phyloP scores from a whole-genome alignment of 2,113 vertebrate species.

The Lipophrys pholis region DNA sequence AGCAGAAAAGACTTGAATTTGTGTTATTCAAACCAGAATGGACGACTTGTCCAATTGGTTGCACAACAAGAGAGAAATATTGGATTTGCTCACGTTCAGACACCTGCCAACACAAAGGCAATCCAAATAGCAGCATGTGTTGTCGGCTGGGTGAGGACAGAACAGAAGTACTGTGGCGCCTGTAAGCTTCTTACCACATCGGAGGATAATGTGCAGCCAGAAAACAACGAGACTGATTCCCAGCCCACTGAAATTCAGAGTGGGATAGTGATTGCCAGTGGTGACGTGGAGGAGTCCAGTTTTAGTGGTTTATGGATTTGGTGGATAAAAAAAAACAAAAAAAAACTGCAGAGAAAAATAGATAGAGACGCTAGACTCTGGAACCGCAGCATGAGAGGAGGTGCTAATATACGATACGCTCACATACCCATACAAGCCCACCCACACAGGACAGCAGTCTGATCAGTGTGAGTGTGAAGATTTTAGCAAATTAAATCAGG shows the following conservation, averaged over 20 bases:
- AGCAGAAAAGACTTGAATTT: conserved; percentile 31
- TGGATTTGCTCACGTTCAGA: conserved; percentile 68
- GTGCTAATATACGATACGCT: not conserved
- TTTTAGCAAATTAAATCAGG: conserved; percentile 69
- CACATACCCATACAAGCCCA: conserved; percentile 8
- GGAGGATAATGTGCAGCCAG: conserved; percentile 60
- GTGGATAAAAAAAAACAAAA: conserved; percentile 18
- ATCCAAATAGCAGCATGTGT: conserved; percentile 75
- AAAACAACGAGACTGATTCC: conserved; percentile 61
- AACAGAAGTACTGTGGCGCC: conserved; percentile 58
- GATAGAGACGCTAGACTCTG: conserved; percentile 22
- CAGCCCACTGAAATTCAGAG: conserved; percentile 48
- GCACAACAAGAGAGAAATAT: conserved; percentile 67
- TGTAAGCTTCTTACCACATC: conserved; percentile 73
- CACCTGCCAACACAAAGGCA: conserved; percentile 66
- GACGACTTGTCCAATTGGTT: conserved; percentile 55
- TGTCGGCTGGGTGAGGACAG: conserved; percentile 54
- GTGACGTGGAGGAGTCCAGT: conserved; percentile 38
- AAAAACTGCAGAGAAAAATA: conserved; percentile 26
- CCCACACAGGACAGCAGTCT: conserved; percentile 26
- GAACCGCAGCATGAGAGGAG: conserved; percentile 12
- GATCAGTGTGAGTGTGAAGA: conserved; percentile 47
- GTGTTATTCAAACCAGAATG: conserved; percentile 47
- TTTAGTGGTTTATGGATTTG: conserved; percentile 44
- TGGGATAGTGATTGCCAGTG: conserved; percentile 34